Base-by-base conservation (phyloP, 2,797 vertebrate genomes). In the Epinephelus coioides region DNA sequence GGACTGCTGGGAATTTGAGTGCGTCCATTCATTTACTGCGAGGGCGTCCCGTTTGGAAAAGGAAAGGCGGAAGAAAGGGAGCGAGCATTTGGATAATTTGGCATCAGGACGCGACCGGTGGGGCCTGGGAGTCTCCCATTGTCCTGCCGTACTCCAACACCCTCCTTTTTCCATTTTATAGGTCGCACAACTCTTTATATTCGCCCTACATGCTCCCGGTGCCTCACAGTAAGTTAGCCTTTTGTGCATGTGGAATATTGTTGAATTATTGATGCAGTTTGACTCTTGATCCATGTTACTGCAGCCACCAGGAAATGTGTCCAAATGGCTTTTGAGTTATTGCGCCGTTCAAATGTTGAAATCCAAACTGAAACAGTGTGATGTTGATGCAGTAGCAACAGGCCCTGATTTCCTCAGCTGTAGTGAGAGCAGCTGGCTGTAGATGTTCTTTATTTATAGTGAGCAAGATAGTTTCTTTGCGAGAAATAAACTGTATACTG, bases 71-170 rank as follows among this genome's bases (percentile, higher is more conserved):
- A 27, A 71, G 65, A 70, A 78, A 77, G 46, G 40, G 30, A 54
- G 3, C 56, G 50, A 65, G 62, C 43, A 2, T 63, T 81, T 50
- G 85, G 86, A 74, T 89, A 5, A 61, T 76, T 81, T 64, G 82
- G 84, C 87, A 81, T 64, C 85, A 65, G 79, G 83, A 86, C 85
- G 78, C 83, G 34, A 63, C 64, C 81, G 5, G 59, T 21, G 76
- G 84, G 89, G 88, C 86, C 85, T 82, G 84, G 86, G 91, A 83
- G 88, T 82, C 90, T 89, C 78, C 90, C 83, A 92, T 93, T 93
- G 91, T 93, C 90, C 88, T 88, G 74, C 66, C 14, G 30, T 11
- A 18, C 73, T 40, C 17, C 83, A 50, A 5, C 75, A 65, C 66
- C 73, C 81, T 78, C 79, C 50, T 53, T 47, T 60, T 61, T 19